phyloP scores from a whole-genome alignment of 64 coral and sea anemone species.

The Pocillopora verrucosa region DNA sequence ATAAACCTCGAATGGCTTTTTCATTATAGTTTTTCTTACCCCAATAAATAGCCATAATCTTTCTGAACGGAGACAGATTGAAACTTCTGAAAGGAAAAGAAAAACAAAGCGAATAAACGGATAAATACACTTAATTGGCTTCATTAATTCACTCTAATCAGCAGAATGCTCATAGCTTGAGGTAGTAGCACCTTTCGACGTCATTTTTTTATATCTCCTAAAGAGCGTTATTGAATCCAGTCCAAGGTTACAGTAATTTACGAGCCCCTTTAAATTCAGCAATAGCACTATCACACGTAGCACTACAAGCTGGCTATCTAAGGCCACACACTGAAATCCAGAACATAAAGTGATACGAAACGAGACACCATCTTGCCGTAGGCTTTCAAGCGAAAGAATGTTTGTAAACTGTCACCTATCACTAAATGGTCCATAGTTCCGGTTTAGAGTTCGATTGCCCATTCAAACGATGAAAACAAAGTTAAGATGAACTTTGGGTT shows the following conservation, averaged over 20 bases:
- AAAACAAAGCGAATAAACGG: background rate
- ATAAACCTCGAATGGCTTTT: too few species aligned
- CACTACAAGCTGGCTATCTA: background rate
- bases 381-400: background rate
- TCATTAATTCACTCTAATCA: background rate
- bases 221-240: background rate
- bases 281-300: too few species aligned
- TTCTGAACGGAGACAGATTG: background rate
- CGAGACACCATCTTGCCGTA: background rate
- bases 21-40: background rate
- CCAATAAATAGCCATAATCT: background rate
- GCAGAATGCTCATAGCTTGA: background rate
- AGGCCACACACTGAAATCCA: background rate
- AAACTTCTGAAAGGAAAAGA: too few species aligned
- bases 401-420: background rate
- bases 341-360: background rate
- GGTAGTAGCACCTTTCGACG: background rate
- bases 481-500: background rate
- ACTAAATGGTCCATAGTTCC: background rate
- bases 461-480: background rate
- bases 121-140: background rate
- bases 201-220: background rate
- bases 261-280: background rate
- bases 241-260: background rate
- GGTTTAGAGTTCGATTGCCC: background rate